phyloP scores from a whole-genome alignment of 2,888 invertebrate genomes.

The Drosophila neonasuta region DNA sequence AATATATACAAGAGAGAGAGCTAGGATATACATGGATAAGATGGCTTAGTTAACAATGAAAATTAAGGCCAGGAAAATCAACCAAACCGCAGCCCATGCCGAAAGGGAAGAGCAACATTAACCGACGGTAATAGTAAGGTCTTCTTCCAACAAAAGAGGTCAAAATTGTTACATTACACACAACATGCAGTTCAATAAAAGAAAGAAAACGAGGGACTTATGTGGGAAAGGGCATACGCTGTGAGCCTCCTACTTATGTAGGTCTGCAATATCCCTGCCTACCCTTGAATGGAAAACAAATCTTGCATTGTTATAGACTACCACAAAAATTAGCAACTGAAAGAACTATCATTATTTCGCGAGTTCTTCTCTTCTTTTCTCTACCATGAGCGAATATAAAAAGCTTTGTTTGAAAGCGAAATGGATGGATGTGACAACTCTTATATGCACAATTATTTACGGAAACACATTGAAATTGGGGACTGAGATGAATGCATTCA shows the following conservation, averaged over 20 bases:
- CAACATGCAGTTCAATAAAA: slow-evolving; percentile 7
- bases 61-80: slow-evolving; percentile 27
- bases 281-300: slow-evolving; percentile 51
- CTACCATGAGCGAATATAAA: not conserved
- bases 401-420: not conserved
- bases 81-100: slow-evolving; percentile 61
- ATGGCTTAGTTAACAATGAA: slow-evolving; percentile 62
- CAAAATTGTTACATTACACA: slow-evolving; percentile 71
- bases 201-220: slow-evolving; percentile 21
- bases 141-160: slow-evolving; percentile 71
- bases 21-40: slow-evolving; percentile 27
- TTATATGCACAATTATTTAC: not conserved
- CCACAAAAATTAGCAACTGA: slow-evolving; percentile 41
- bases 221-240: slow-evolving; percentile 26
- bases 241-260: slow-evolving; percentile 60
- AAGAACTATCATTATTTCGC: not conserved
- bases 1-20: not conserved
- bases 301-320: slow-evolving; percentile 58
- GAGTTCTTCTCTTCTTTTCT: not conserved
- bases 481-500: no score
- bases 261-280: slow-evolving; percentile 43
- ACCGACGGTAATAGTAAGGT: slow-evolving; percentile 24
- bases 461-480: not conserved
- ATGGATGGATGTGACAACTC: not conserved
- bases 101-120: slow-evolving; percentile 22